Percentiles rank a stretch among this genome's conserved stretches.
These are phyloP conservation scores for Emydocephalus ijimae DNA, from an alignment of 2,113 vertebrate genomes.

Conservation along the genomic window DNA sequence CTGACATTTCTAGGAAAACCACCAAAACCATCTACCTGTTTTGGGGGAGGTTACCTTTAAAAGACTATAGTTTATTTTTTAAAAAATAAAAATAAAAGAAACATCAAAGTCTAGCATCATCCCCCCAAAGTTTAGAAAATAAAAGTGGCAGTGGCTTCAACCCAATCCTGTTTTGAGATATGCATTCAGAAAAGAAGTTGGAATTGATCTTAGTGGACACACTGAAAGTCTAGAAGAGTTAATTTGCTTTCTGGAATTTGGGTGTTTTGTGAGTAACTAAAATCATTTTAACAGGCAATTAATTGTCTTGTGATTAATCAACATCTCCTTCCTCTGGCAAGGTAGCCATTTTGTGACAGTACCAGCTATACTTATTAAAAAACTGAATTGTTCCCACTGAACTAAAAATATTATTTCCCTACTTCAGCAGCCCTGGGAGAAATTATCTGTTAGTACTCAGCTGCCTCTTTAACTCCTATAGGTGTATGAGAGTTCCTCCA, in stretches of 20 bases:
- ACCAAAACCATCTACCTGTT: neutral
- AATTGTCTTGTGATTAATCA: neutral
- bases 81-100: neutral
- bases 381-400: neutral
- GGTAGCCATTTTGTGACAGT: neutral
- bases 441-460: neutral
- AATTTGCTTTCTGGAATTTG: neutral
- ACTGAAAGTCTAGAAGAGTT: neutral
- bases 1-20: neutral
- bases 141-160: neutral
- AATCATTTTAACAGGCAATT: neutral
- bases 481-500: constrained; percentile 90
- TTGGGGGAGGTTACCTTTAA: neutral
- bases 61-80: neutral
- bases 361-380: neutral
- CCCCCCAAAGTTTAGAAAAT: neutral
- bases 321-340: neutral
- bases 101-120: neutral
- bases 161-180: neutral
- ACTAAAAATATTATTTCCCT: neutral
- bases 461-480: constrained; percentile 46
- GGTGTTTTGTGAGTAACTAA: neutral
- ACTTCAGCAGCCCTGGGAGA: neutral
- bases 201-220: neutral
- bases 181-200: neutral